A percentile compares a stretch with the other conserved stretches of the same genome.
Evolutionary conservation across 2,797 vertebrate genomes (phyloP).

Genomic region (Poecilia gillii): DNA sequence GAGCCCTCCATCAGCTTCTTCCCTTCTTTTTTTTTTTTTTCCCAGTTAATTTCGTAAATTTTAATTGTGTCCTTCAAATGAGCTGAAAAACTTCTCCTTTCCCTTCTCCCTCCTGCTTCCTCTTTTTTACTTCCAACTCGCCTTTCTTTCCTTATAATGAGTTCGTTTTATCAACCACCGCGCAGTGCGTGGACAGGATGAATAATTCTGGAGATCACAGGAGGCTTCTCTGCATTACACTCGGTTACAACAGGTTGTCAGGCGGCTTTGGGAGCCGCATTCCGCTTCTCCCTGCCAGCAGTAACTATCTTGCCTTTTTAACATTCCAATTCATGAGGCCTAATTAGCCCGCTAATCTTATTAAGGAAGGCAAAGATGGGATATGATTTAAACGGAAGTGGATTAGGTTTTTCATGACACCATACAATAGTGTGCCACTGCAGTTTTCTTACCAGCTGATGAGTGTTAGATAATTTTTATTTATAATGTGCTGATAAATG

Average conservation of each 20-base stretch:
- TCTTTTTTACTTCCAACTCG: conserved; percentile 33
- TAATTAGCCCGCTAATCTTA: conserved; percentile 58
- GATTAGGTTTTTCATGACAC: conserved; percentile 36
- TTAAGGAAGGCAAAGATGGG: conserved; percentile 42
- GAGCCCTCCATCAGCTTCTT: conserved; percentile 6
- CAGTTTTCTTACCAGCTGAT: conserved; percentile 16
- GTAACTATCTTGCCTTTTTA: conserved; percentile 53
- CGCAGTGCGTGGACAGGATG: conserved; percentile 65
- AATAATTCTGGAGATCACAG: conserved; percentile 75
- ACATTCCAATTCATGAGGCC: conserved; percentile 40
- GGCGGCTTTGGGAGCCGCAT: conserved; percentile 53
- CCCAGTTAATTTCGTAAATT: conserved; percentile 44
- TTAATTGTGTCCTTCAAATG: conserved; percentile 64
- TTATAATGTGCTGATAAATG: not conserved
- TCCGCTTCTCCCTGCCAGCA: conserved; percentile 32
- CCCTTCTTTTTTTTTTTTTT: conserved; percentile 6
- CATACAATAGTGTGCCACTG: conserved; percentile 5
- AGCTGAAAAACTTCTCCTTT: conserved; percentile 33
- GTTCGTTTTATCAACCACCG: conserved; percentile 66
- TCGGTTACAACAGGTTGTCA: conserved; percentile 77
- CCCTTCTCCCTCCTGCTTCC: conserved; percentile 24
- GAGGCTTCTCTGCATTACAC: conserved; percentile 69
- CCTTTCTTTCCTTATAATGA: conserved; percentile 65
- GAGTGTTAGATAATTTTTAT: conserved; percentile 15
- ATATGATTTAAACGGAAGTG: conserved; percentile 29